Percentiles rank a stretch among this genome's conserved stretches.
Conservation (phyloP, 2,113 vertebrate genomes). For the Rhea americana region DNA sequence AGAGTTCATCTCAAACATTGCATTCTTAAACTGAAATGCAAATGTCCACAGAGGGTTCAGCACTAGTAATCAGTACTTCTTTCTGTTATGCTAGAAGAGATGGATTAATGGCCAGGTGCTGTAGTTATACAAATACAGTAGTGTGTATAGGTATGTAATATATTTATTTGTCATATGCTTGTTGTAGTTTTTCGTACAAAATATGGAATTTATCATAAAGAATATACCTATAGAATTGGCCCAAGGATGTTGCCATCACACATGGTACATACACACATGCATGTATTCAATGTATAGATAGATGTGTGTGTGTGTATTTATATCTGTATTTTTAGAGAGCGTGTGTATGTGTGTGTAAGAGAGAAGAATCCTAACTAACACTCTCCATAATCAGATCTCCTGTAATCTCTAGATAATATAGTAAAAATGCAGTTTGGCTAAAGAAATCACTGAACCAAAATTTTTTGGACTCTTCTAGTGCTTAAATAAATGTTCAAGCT, state of each 20-base stretch:
- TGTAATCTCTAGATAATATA: not conserved
- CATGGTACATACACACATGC: rapidly evolving
- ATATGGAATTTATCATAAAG: not conserved
- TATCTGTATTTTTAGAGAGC: too few species aligned
- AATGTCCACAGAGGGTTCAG: not conserved
- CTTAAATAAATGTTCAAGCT: not conserved
- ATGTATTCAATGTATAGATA: rapidly evolving
- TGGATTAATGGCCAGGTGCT: not conserved
- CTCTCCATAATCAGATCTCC: not conserved
- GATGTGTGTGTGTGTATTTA: too few species aligned
- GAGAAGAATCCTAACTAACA: not conserved
- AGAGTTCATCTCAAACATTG: not conserved
- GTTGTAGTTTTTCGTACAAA: not conserved
- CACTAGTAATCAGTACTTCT: not conserved
- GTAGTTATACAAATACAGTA: not conserved
- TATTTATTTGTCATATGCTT: not conserved
- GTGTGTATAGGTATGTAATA: not conserved
- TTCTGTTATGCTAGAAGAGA: not conserved
- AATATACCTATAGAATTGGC: not conserved
- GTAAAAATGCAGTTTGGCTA: conserved; percentile 2
- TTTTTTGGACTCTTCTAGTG: not conserved
- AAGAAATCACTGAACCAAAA: not conserved
- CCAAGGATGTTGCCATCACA: not conserved
- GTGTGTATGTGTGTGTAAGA: not conserved
- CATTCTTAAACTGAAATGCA: not conserved